Percentiles rank a stretch among this genome's conserved stretches.
These are phyloP conservation scores for Clarias magur DNA, from an alignment of 2,113 vertebrate genomes.

Conservation along the genomic window DNA sequence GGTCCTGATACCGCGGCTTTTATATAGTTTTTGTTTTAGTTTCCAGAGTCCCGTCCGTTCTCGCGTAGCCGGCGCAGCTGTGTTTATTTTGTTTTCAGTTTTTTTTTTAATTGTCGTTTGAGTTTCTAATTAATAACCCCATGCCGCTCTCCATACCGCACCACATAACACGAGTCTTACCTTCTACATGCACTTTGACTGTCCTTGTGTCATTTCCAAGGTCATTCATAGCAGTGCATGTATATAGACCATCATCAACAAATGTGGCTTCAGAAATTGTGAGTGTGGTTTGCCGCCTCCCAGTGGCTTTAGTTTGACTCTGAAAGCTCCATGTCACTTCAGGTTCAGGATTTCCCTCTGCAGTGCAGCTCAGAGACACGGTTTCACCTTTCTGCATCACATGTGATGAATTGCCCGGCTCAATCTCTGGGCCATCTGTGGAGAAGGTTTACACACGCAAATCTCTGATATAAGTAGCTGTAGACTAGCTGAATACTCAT, in stretches of 20 bases:
- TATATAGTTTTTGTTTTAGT: too few species aligned
- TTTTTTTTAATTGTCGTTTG: too few species aligned
- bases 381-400: not conserved
- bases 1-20: too few species aligned
- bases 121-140: too few species aligned
- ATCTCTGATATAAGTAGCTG: too few species aligned
- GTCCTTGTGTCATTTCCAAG: constrained; percentile 44
- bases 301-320: too few species aligned
- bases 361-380: constrained; percentile 56
- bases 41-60: too few species aligned
- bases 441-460: constrained; percentile 2
- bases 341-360: constrained; percentile 60
- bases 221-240: constrained; percentile 65
- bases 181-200: constrained; percentile 49
- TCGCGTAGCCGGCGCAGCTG: too few species aligned
- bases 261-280: constrained; percentile 58
- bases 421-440: constrained; percentile 59
- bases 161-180: constrained; percentile 34
- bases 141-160: too few species aligned
- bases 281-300: constrained; percentile 2
- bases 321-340: constrained; percentile 11
- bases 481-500: too few species aligned
- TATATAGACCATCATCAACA: constrained; percentile 58
- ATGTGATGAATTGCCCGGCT: accelerated
- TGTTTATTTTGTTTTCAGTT: too few species aligned